These are phyloP conservation scores for Pachliopta kotzebuea DNA, from an alignment of 2,888 invertebrate genomes.

Conservation along the genomic window DNA sequence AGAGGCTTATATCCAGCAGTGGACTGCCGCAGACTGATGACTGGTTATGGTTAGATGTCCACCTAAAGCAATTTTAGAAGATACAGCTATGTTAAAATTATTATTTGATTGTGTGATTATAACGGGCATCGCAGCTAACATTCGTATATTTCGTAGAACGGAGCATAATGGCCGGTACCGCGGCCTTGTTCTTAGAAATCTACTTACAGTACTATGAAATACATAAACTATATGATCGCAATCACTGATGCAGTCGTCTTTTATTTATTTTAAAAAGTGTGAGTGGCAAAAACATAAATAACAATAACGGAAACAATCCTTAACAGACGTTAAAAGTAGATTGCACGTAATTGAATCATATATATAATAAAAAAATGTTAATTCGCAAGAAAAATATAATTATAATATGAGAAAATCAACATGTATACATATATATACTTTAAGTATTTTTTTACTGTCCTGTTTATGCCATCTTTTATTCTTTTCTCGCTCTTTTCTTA, in stretches of 20 bases:
- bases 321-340: background rate
- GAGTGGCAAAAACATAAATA: background rate
- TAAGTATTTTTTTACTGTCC: too few relatives aligned
- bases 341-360: too few relatives aligned
- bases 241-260: background rate
- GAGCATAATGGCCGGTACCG: constrained; percentile 6
- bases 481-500: too few relatives aligned
- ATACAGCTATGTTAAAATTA: background rate
- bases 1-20: too few relatives aligned
- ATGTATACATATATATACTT: background rate
- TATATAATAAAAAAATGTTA: background rate
- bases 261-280: background rate
- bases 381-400: background rate
- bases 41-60: background rate
- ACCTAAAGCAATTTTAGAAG: background rate
- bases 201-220: constrained; percentile 7
- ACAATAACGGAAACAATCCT: background rate
- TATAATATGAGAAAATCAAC: background rate
- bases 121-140: constrained; percentile 5
- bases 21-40: too few relatives aligned
- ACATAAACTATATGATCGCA: background rate
- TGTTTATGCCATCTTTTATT: too few relatives aligned
- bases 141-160: constrained; percentile 17
- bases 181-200: constrained; percentile 27
- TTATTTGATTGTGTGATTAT: background rate